Conservation (phyloP, 1,140 invertebrate species). For the Prorops nasuta region DNA sequence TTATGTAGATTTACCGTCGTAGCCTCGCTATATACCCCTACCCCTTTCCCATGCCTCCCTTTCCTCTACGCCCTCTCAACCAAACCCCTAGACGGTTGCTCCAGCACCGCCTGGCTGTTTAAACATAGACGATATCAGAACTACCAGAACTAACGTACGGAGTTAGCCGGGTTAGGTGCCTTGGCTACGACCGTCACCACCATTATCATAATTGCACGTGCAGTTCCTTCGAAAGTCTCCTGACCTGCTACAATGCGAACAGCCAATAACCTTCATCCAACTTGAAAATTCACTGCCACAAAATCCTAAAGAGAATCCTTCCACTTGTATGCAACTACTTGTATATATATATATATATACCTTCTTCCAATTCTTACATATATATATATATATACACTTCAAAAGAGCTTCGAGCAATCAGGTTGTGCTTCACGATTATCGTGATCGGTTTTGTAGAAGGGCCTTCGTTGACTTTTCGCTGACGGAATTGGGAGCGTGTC, state of each 20-base stretch:
- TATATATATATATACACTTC: too few species aligned
- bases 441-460: too few species aligned
- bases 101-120: slow-evolving; percentile 51
- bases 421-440: too few species aligned
- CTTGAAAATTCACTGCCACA: too few species aligned
- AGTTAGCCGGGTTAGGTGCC: slow-evolving; percentile 42
- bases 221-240: slow-evolving; percentile 37
- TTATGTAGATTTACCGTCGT: slow-evolving; percentile 57
- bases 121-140: slow-evolving; percentile 58
- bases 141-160: slow-evolving; percentile 49
- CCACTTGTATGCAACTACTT: too few species aligned
- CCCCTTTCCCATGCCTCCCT: not conserved
- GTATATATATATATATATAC: too few species aligned
- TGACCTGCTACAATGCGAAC: slow-evolving; percentile 33
- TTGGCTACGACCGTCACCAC: slow-evolving; percentile 34
- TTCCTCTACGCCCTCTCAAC: not conserved
- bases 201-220: slow-evolving; percentile 52
- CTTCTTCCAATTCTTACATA: too few species aligned
- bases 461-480: too few species aligned
- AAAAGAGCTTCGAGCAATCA: too few species aligned
- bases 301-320: too few species aligned
- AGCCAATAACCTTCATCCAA: slow-evolving; percentile 27
- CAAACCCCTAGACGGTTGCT: slow-evolving; percentile 25
- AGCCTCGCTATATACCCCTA: slow-evolving; percentile 33
- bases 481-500: slow-evolving; percentile 54